Base-by-base conservation (phyloP, 2,888 invertebrate genomes). In the Poecilus cupreus region DNA sequence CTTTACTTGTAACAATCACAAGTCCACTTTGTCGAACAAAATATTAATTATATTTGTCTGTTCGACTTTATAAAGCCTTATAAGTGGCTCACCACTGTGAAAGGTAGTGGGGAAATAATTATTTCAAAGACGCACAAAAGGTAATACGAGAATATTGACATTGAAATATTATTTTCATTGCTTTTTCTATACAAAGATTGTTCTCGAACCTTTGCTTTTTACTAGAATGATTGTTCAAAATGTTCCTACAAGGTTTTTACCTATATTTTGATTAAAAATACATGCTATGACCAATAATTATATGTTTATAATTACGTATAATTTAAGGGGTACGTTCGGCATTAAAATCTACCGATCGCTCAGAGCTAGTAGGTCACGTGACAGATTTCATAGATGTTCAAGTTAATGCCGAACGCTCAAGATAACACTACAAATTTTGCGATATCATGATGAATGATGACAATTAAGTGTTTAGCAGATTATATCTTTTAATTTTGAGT, bases 131-230 rank as follows among this genome's bases (percentile, higher is more conserved):
- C 60, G 26, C 26, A 24, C 13, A 43, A 43, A n/a, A 13, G 3
- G 60, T 60, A 60, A 60, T 60, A 60, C 5, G 60, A 60, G 60
- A 26, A 11, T n/a, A 26, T 24, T 32, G 60, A 60, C 60, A 24
- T 60, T 60, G 60, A n/a, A 60, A n/a, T 26, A 26, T 60, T 2
- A 60, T 60, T 24, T 24, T 60, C 24, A 24, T 13, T 5, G 0
- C 13, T 26, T 26, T 60, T 11, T 60, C 24, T 10, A 26, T n/a
- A n/a, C n/a, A 11, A 60, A 60, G 13, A 11, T 1, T 13, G 24
- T 60, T 60, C 60, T 26, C 32, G 32, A 32, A 32, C 8, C 4
- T 32, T 6, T n/a, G n/a, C n/a, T n/a, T n/a, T n/a, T n/a, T n/a
- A n/a, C n/a, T n/a, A n/a, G n/a, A n/a, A n/a, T n/a, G n/a, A n/a